Percentiles rank a stretch among this genome's conserved stretches.
Conservation (phyloP, 2,113 vertebrate genomes). For the Centropus bengalensis region DNA sequence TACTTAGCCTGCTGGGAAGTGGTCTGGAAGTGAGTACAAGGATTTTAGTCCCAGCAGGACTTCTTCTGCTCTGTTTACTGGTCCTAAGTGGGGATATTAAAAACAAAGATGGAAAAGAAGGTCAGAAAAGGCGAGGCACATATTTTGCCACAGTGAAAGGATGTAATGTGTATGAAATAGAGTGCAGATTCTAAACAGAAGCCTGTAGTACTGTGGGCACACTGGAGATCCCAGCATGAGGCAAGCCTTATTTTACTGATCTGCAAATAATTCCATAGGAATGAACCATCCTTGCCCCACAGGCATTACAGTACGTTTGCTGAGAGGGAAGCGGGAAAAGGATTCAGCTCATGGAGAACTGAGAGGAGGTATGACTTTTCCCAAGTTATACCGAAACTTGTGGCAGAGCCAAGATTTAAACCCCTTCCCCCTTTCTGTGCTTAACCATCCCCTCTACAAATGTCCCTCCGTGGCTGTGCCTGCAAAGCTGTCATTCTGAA, state of each 20-base stretch:
- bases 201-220: background rate
- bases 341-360: background rate
- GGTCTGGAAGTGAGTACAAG: constrained; percentile 1
- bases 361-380: background rate
- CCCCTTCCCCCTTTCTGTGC: background rate
- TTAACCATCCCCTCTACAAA: background rate
- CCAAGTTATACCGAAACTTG: background rate
- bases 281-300: background rate
- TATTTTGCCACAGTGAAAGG: background rate
- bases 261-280: background rate
- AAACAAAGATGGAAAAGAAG: rapidly evolving
- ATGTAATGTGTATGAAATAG: background rate
- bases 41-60: background rate
- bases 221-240: background rate
- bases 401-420: background rate
- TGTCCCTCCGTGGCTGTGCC: background rate
- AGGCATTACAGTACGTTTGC: background rate
- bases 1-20: background rate
- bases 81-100: background rate
- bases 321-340: background rate
- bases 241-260: background rate
- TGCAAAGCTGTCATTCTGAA: background rate
- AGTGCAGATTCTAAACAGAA: background rate
- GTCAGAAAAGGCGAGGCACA: background rate
- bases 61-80: background rate